Base-by-base conservation (phyloP, 2,113 vertebrate species). In the Phylloscopus trochilus region DNA sequence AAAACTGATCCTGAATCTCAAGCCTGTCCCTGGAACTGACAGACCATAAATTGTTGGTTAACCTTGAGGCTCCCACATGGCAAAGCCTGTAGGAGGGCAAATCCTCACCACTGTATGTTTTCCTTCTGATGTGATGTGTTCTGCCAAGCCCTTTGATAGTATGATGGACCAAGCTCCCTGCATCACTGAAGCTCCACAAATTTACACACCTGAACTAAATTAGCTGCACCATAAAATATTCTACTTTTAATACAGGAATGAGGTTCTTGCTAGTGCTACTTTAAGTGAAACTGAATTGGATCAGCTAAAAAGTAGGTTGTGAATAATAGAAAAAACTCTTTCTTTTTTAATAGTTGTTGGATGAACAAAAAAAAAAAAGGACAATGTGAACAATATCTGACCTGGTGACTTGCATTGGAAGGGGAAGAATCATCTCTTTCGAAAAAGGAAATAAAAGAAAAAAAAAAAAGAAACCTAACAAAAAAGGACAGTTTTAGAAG, bases 41-140 rank as follows among this genome's bases (percentile, higher is more conserved):
- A 92, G 62, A 64, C 15, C 27, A 67, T 91, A 89, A 94, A 72
- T 56, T 72, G 12, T 75, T 89, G 85, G 41, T 87, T 89, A 75
- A 85, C 58, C 81, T 95, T 80, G 85, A 83, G 58, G 52, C 6
- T 68, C 26, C 52, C 23, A 39, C 49, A 8, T 46, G 49, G 18
- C 52, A 75, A 44, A 14, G 2, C 75, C 49, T 46, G 0, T 39
- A n/a, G 43, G 33, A 70, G 35, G 55, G 64, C 19, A 84, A 52
- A 72, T 44, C 22, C 28, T 81, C 27, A n/a, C 3, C 24, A 19
- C 26, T 85, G 49, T 59, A 28, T n/a, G 62, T 84, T 94, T 91
- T 92, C 24, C 22, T 60, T 78, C 35, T 44, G 53, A 53, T 19
- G 19, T 60, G 52, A 68, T 64, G 17, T 62, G 39, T 63, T 37